Evolutionary conservation across 2,888 invertebrate species (phyloP).

Genomic region (Leucophora obtusa): DNA sequence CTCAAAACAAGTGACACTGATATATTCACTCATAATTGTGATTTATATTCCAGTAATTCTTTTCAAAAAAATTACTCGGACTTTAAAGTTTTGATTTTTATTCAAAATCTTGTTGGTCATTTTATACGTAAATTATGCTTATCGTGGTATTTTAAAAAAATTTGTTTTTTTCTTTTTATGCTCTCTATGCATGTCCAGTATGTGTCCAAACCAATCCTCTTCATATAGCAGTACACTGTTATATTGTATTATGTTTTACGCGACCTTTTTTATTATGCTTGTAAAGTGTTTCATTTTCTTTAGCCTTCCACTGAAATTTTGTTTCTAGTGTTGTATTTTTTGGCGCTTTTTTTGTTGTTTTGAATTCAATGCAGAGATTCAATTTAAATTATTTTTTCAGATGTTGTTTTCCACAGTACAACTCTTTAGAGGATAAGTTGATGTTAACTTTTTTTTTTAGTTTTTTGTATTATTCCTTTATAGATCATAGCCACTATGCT

Average conservation of each 20-base stretch:
- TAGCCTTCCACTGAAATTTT: not conserved
- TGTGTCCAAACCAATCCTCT: constrained; percentile 51
- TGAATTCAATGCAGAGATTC: constrained; percentile 42
- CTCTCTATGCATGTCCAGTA: constrained; percentile 17
- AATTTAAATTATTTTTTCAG: constrained; percentile 48
- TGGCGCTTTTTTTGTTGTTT: not conserved
- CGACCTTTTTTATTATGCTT: constrained; percentile 6
- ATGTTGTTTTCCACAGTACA: constrained; percentile 12
- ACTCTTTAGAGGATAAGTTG: constrained; percentile 49
- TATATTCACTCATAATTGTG: too few species aligned
- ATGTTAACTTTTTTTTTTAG: not conserved
- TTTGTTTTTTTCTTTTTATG: not conserved
- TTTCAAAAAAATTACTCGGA: too few species aligned
- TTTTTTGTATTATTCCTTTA: constrained; percentile 4
- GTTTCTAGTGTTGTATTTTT: constrained; percentile 3
- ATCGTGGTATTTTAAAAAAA: not conserved
- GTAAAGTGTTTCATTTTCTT: constrained; percentile 30
- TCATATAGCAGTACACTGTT: constrained; percentile 7
- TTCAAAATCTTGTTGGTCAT: not conserved
- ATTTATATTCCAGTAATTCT: too few species aligned
- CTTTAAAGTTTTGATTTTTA: too few species aligned
- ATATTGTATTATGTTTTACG: constrained; percentile 22
- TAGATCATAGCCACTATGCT: constrained; percentile 1
- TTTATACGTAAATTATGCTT: not conserved
- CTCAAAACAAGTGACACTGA: too few species aligned